phyloP scores from a whole-genome alignment of 2,113 vertebrate genomes.

The Scytalopus superciliaris region DNA sequence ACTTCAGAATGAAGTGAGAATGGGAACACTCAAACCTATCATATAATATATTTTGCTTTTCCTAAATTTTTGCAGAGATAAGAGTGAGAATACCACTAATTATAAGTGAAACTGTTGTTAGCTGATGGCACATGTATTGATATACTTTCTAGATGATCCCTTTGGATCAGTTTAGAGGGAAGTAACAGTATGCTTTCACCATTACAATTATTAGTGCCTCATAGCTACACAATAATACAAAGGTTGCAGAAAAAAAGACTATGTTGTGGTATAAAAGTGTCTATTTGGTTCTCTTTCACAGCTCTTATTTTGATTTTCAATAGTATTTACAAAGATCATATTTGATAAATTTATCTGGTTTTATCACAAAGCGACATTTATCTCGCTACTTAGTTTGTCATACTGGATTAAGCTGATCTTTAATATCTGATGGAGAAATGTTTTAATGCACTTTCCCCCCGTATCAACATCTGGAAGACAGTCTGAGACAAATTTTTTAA shows the following conservation, averaged over 20 bases:
- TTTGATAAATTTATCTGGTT: background rate
- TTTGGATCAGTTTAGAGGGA: background rate
- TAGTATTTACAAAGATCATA: background rate
- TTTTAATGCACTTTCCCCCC: background rate
- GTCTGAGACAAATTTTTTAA: background rate
- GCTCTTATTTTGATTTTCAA: background rate
- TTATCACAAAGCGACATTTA: background rate
- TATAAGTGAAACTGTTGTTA: background rate
- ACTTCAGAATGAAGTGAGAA: background rate
- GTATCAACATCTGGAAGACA: constrained; percentile 5
- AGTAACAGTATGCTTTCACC: background rate
- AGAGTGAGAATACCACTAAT: background rate
- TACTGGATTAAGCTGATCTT: background rate
- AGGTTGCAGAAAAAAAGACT: background rate
- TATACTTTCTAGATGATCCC: background rate
- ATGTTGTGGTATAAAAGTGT: background rate
- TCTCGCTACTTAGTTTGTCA: background rate
- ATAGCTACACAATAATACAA: background rate
- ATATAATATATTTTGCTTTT: background rate
- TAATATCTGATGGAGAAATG: background rate
- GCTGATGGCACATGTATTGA: background rate
- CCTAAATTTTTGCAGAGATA: background rate
- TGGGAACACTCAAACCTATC: background rate
- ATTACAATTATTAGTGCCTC: background rate
- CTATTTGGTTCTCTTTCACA: background rate